A percentile compares a stretch with the other conserved stretches of the same genome.
phyloP scores from a whole-genome alignment of 2,888 invertebrate genomes.

The Lordiphosa fenestrarum region DNA sequence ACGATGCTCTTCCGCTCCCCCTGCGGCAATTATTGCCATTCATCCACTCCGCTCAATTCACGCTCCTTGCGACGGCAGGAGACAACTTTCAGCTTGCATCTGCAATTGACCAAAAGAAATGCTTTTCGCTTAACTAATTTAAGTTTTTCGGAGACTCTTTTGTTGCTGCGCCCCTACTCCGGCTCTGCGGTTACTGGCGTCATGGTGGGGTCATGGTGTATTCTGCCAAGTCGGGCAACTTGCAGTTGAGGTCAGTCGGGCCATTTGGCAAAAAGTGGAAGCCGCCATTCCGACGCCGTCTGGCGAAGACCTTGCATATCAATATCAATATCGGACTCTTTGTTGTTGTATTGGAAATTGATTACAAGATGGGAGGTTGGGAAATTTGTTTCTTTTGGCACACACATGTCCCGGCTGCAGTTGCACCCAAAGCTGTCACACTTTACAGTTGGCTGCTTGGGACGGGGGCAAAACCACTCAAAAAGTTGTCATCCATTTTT shows the following conservation, averaged over 20 bases:
- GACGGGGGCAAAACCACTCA: not conserved
- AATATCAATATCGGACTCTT: slow-evolving; percentile 12
- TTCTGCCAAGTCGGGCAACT: slow-evolving; percentile 15
- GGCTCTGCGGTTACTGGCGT: slow-evolving; percentile 23
- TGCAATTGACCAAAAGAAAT: slow-evolving; percentile 19
- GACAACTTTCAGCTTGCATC: slow-evolving; percentile 22
- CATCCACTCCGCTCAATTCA: slow-evolving; percentile 13
- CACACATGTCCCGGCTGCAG: slow-evolving; percentile 2
- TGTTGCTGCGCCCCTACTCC: not conserved
- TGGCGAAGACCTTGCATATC: slow-evolving; percentile 32
- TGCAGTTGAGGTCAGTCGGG: slow-evolving; percentile 28
- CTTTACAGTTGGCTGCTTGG: not conserved
- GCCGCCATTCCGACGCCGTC: slow-evolving; percentile 30
- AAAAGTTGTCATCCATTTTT: slow-evolving; percentile 37
- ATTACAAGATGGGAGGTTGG: slow-evolving; percentile 1
- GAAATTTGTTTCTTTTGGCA: not conserved
- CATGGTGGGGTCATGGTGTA: slow-evolving; percentile 16
- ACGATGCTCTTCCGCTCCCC: slow-evolving; percentile 17
- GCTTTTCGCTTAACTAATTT: slow-evolving; percentile 48
- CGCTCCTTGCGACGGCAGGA: slow-evolving; percentile 9
- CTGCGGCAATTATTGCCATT: slow-evolving; percentile 39
- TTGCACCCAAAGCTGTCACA: no score
- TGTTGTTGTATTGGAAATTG: slow-evolving; percentile 2
- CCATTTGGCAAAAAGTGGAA: slow-evolving; percentile 44
- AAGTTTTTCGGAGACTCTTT: slow-evolving; percentile 25